Conservation (phyloP, 2,797 vertebrate genomes). For the Rhinoraja longicauda region DNA sequence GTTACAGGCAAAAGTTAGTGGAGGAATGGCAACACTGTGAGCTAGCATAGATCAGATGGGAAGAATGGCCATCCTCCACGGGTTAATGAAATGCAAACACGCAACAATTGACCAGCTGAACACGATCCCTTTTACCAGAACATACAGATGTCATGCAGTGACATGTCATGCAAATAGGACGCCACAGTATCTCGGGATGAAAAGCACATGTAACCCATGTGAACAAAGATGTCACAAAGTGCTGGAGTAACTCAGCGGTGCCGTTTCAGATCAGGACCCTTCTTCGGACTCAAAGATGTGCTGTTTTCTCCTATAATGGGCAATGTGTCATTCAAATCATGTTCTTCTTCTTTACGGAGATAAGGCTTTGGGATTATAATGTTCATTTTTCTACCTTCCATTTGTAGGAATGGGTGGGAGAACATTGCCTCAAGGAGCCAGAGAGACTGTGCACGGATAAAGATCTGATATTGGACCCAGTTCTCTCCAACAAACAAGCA, state of each 20-base stretch:
- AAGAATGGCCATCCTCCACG: too few species aligned
- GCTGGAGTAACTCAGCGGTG: too few species aligned
- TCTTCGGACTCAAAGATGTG: background rate
- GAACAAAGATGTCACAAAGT: background rate
- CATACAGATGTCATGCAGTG: background rate
- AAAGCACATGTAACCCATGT: background rate
- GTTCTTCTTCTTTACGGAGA: too few species aligned
- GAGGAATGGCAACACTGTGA: too few species aligned
- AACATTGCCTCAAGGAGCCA: conserved; percentile 64
- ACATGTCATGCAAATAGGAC: background rate
- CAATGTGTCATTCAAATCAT: background rate
- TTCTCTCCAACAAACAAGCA: conserved; percentile 64
- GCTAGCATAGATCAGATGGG: too few species aligned
- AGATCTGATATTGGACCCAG: conserved; percentile 63
- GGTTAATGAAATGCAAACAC: background rate
- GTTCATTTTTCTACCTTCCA: background rate
- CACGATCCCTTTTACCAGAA: background rate
- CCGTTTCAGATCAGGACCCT: too few species aligned
- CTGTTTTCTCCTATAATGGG: background rate
- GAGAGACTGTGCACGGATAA: conserved; percentile 64
- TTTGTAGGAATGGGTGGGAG: conserved; percentile 64
- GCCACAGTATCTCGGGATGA: background rate
- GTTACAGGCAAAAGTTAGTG: too few species aligned
- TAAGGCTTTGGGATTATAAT: background rate
- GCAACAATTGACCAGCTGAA: background rate